A percentile compares a stretch with the other conserved stretches of the same genome.
Evolutionary conservation across 2,888 invertebrate species (phyloP).

Genomic region (Xanthia icteritia): DNA sequence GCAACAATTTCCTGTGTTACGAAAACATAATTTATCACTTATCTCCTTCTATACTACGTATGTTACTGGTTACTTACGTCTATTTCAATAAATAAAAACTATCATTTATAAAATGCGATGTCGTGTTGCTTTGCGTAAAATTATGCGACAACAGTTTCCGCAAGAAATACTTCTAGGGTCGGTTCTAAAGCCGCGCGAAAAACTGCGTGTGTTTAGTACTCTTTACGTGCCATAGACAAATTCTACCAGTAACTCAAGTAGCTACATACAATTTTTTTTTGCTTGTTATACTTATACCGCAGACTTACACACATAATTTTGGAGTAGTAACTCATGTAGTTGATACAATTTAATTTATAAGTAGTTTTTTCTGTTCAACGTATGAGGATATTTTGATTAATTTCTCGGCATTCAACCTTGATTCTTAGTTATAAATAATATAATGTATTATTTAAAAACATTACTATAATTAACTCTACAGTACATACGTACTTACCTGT

Average conservation of each 20-base stretch:
- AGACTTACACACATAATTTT: not conserved
- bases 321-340: not conserved
- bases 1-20: not conserved
- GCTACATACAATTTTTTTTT: not conserved
- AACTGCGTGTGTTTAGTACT: not conserved
- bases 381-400: slow-evolving; percentile 36
- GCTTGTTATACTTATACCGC: not conserved
- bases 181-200: not conserved
- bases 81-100: too few species aligned
- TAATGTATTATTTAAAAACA: slow-evolving; percentile 17
- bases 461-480: slow-evolving; percentile 31
- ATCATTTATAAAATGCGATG: not conserved
- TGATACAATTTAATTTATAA: slow-evolving; percentile 2
- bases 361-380: slow-evolving; percentile 1
- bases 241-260: not conserved
- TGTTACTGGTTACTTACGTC: too few species aligned
- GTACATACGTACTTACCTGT: slow-evolving; percentile 5
- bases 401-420: slow-evolving; percentile 40
- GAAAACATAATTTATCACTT: not conserved
- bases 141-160: not conserved
- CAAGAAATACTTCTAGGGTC: not conserved
- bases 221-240: not conserved
- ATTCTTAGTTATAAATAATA: slow-evolving; percentile 6
- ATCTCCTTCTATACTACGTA: too few species aligned
- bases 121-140: not conserved